These are phyloP conservation scores for Sinella curviseta DNA, from an alignment of 1,140 invertebrate species.

Conservation along the genomic window DNA sequence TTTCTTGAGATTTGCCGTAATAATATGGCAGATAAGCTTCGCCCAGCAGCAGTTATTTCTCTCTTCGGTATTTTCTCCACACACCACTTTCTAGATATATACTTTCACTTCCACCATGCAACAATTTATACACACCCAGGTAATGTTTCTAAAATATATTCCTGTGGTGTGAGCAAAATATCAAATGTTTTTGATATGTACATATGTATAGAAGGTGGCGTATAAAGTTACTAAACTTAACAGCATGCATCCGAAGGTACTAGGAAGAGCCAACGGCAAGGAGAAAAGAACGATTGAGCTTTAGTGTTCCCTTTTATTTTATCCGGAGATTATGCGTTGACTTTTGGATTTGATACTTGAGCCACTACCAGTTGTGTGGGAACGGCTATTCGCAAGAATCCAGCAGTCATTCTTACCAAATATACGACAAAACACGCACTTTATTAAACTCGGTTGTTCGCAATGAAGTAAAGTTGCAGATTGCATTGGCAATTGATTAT, in stretches of 20 bases:
- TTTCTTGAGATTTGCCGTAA: slow-evolving; percentile 8
- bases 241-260: background rate
- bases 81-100: background rate
- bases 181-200: background rate
- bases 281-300: background rate
- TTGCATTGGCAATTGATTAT: no score
- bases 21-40: background rate
- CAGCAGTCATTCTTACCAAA: background rate
- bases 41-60: background rate
- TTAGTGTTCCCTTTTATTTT: slow-evolving; percentile 3
- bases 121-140: background rate
- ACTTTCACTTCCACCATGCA: background rate
- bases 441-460: no score
- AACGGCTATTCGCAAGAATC: background rate
- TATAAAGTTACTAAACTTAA: no score
- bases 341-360: slow-evolving; percentile 14
- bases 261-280: background rate
- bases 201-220: background rate
- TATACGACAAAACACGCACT: no score
- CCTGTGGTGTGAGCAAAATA: background rate
- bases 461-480: no score
- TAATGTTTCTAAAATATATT: background rate
- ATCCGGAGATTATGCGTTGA: slow-evolving; percentile 5
- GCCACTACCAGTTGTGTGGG: background rate
- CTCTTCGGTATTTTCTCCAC: no score